A percentile compares a stretch with the other conserved stretches of the same genome.
These are phyloP conservation scores for Cassiopea xamachana DNA, from an alignment of 30 jellyfish, hydroid and myxozoan species.

Conservation along the genomic window DNA sequence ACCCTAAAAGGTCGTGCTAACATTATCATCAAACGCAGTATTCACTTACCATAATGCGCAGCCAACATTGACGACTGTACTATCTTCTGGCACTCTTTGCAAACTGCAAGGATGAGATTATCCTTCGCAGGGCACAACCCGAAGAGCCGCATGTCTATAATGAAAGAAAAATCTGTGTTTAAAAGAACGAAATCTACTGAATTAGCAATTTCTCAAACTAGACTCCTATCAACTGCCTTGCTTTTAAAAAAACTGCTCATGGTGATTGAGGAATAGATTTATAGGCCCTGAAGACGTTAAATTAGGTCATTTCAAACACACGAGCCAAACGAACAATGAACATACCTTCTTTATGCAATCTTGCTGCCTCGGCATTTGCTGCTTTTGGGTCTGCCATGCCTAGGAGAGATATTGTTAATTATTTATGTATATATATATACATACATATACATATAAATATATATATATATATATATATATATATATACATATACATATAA, in stretches of 20 bases:
- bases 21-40: not conserved
- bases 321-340: not conserved
- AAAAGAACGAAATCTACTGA: too few relatives aligned
- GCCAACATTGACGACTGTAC: conserved; percentile 58
- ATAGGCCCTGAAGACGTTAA: too few relatives aligned
- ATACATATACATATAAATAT: too few relatives aligned
- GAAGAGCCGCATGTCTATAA: conserved; percentile 79
- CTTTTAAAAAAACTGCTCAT: too few relatives aligned
- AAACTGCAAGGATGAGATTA: conserved; percentile 64
- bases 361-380: conserved; percentile 72
- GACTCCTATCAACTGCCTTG: too few relatives aligned
- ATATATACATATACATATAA: too few relatives aligned
- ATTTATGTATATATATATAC: too few relatives aligned
- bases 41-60: conserved; percentile 79
- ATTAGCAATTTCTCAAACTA: too few relatives aligned
- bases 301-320: too few relatives aligned
- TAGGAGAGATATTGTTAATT: not conserved
- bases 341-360: conserved; percentile 91
- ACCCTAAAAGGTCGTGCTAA: too few relatives aligned
- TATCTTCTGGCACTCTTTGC: conserved; percentile 87
- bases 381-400: conserved; percentile 61
- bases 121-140: conserved; percentile 92
- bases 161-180: not conserved
- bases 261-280: too few relatives aligned
- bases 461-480: too few relatives aligned